These are phyloP conservation scores for Genyomyrus donnyi DNA, from an alignment of 2,113 vertebrate species.

Conservation along the genomic window DNA sequence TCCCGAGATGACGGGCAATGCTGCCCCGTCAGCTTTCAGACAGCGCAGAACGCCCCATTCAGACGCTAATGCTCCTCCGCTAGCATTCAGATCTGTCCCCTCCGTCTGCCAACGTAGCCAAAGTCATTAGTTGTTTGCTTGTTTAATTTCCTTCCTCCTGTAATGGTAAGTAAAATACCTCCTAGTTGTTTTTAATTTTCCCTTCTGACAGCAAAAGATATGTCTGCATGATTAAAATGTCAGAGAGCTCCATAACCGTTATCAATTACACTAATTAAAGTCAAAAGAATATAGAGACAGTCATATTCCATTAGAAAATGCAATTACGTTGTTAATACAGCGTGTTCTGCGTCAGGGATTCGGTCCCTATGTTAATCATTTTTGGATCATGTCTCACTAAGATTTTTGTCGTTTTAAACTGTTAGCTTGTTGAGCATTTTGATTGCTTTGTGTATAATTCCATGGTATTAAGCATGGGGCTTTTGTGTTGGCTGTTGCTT, in stretches of 20 bases:
- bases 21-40: neutral
- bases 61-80: neutral
- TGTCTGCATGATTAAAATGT: constrained; percentile 60
- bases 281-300: constrained; percentile 43
- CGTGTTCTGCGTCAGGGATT: constrained; percentile 29
- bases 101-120: neutral
- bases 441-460: neutral
- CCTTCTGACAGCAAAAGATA: constrained; percentile 52
- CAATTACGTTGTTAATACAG: constrained; percentile 43
- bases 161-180: constrained; percentile 48
- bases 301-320: constrained; percentile 12
- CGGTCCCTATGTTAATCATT: constrained; percentile 11
- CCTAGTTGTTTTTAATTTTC: constrained; percentile 55
- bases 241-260: constrained; percentile 52
- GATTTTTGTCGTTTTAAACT: neutral
- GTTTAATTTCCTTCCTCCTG: constrained; percentile 48
- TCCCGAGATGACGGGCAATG: neutral
- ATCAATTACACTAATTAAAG: constrained; percentile 65
- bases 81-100: neutral
- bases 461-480: neutral
- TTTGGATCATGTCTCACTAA: neutral
- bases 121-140: constrained; percentile 9
- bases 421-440: neutral
- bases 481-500: neutral
- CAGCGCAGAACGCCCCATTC: neutral